These are phyloP conservation scores for Diplosoma virens DNA, from an alignment of 23 tunicate genomes.

Conservation along the genomic window DNA sequence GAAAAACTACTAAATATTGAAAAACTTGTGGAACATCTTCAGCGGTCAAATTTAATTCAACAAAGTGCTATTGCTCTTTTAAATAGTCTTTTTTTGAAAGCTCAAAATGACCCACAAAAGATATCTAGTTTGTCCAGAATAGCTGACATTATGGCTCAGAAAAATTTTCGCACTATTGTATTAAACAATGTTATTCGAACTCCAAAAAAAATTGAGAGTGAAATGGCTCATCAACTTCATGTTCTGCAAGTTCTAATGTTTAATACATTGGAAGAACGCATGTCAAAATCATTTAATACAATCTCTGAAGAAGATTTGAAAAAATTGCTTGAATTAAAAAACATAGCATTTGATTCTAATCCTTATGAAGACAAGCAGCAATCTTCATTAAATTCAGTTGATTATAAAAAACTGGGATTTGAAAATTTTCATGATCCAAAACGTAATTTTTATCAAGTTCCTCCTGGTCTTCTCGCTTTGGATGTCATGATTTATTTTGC, in stretches of 20 bases:
- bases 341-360: constrained; percentile 67
- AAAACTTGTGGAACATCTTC: constrained; percentile 68
- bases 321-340: constrained; percentile 62
- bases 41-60: constrained; percentile 68
- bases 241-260: constrained; percentile 83
- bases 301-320: constrained; percentile 34
- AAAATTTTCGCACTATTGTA: constrained; percentile 72
- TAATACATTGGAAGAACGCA: constrained; percentile 71
- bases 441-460: constrained; percentile 56
- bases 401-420: constrained; percentile 83
- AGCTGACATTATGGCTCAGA: constrained; percentile 78
- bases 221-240: constrained; percentile 95
- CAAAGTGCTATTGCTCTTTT: constrained; percentile 85
- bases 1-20: constrained; percentile 30
- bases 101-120: constrained; percentile 43
- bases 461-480: constrained; percentile 68
- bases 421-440: constrained; percentile 57
- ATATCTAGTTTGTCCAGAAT: constrained; percentile 58
- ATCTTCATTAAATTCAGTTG: constrained; percentile 39
- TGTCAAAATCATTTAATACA: constrained; percentile 35
- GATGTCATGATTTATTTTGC: constrained; percentile 88
- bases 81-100: constrained; percentile 77
- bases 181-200: constrained; percentile 74
- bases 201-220: constrained; percentile 52
- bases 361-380: too few species aligned